A percentile compares a stretch with the other conserved stretches of the same genome.
Evolutionary conservation across 2,113 vertebrate species (phyloP).

Genomic region (Pseudois nayaur): DNA sequence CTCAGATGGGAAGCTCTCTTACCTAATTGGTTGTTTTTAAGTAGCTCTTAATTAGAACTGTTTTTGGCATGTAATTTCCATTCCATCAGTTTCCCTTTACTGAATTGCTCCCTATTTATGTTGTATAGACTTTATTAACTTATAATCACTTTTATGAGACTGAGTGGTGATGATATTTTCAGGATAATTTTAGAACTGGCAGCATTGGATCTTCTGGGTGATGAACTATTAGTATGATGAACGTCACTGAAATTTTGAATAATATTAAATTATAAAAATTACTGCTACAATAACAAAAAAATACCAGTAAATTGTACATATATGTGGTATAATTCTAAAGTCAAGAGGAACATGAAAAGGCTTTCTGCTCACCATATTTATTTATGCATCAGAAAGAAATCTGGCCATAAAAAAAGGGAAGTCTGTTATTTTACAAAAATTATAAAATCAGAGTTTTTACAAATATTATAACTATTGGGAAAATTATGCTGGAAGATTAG

Average conservation of each 20-base stretch:
- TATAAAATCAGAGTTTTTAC: not conserved
- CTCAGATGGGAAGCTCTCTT: conserved; percentile 2
- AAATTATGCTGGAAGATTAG: not conserved
- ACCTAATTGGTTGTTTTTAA: conserved; percentile 12
- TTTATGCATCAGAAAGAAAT: not conserved
- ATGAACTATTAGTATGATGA: not conserved
- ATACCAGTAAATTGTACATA: not conserved
- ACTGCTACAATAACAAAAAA: not conserved
- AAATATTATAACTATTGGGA: not conserved
- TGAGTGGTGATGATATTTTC: not conserved
- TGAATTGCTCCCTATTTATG: conserved; percentile 16
- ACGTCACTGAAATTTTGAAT: conserved; percentile 13
- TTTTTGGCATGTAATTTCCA: conserved; percentile 29
- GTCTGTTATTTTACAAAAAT: not conserved
- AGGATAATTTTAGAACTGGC: not conserved
- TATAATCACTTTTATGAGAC: conserved; percentile 13
- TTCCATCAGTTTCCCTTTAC: not conserved
- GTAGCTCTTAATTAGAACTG: conserved; percentile 24
- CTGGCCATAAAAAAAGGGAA: not conserved
- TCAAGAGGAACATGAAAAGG: not conserved
- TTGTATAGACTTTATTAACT: conserved; percentile 9
- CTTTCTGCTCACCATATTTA: not conserved
- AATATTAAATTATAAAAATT: not conserved
- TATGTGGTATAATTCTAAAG: not conserved
- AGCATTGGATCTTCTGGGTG: not conserved